Percentiles rank a stretch among this genome's conserved stretches.
These are phyloP conservation scores for Drosophila kurseongensis DNA, from an alignment of 1,140 invertebrate genomes.

Conservation along the genomic window DNA sequence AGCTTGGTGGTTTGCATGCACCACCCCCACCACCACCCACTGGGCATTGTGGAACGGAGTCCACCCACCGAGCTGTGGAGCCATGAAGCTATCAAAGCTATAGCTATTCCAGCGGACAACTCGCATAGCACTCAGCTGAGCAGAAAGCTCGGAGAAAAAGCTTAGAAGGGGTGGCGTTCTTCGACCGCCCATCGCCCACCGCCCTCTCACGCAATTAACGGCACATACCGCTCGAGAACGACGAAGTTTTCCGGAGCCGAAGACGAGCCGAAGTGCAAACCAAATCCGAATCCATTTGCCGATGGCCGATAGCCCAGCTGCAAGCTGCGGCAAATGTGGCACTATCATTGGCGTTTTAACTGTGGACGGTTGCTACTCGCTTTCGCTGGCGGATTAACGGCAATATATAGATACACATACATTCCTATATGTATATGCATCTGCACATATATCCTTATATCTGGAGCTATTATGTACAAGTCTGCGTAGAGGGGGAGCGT, in stretches of 20 bases:
- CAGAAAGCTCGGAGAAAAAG: slow-evolving; percentile 39
- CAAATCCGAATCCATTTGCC: slow-evolving; percentile 22
- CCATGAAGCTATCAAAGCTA: too few species aligned
- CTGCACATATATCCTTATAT: slow-evolving; percentile 48
- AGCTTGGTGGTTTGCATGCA: slow-evolving; percentile 31
- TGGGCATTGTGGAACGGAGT: too few species aligned
- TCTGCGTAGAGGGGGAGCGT: slow-evolving; percentile 57
- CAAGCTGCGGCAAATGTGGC: slow-evolving; percentile 51
- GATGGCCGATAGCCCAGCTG: slow-evolving; percentile 41
- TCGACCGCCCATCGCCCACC: not conserved
- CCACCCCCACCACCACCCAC: not conserved
- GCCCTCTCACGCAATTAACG: slow-evolving; percentile 7
- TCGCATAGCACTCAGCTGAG: slow-evolving; percentile 56
- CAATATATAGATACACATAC: slow-evolving; percentile 60
- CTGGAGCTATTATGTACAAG: slow-evolving; percentile 56
- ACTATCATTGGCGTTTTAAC: slow-evolving; percentile 85
- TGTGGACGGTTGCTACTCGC: slow-evolving; percentile 84
- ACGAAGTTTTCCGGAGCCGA: not conserved
- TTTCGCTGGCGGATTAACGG: slow-evolving; percentile 80
- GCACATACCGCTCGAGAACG: not conserved
- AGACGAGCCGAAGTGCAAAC: slow-evolving; percentile 7
- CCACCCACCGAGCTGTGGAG: not conserved
- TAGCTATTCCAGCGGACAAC: slow-evolving; percentile 43
- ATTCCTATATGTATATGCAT: slow-evolving; percentile 50
- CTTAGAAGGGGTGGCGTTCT: slow-evolving; percentile 17